Evolutionary conservation across 1,140 invertebrate genomes (phyloP), one percentile per base, ranked within the genome.

Genomic region (Drosophila auraria): DNA sequence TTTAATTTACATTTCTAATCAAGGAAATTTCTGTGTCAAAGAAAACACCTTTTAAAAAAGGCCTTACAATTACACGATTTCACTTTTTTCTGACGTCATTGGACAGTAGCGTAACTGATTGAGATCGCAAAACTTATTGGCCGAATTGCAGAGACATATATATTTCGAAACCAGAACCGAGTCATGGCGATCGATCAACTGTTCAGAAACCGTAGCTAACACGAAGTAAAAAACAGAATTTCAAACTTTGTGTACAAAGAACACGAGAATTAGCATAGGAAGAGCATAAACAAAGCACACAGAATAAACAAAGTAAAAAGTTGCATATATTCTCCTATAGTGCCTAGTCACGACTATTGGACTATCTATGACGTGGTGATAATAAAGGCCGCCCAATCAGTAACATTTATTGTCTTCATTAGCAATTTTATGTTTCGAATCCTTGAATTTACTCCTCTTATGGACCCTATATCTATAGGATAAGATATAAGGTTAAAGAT

Each of bases 11-110:
- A 33, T 33, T 33, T 33, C 8, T 33, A 9, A 33, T 33, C 8
- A 33, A 33, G 9, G 8, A 30, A 30, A 30, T 30, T 30, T 6
- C 1, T 30, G 27, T 7, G 27, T 30, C 17, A 0, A 20, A 23
- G 12, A 42, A 40, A 40, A 51, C 42, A 14, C 61, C 58, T 51
- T 57, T 64, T 51, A n/a, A 56, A 50, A 8, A 57, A 33, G 23
- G 25, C 44, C 4, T 36, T 73, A 36, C 51, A 72, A 72, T 64
- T 78, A n/a, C 33, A 70, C 65, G 81, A 89, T 89, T 87, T 87
- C 84, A 87, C 83, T 87, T 83, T 80, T 53, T 38, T 63, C 51
- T 81, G 66, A 86, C 72, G 84, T 92, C 72, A 80, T 74, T 66
- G 20, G 45, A 79, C 53, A 82, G 54, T 44, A 74, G 42, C 23